A percentile compares a stretch with the other conserved stretches of the same genome.
Conservation (phyloP, 1,140 invertebrate genomes). For the Bacillus rossius region DNA sequence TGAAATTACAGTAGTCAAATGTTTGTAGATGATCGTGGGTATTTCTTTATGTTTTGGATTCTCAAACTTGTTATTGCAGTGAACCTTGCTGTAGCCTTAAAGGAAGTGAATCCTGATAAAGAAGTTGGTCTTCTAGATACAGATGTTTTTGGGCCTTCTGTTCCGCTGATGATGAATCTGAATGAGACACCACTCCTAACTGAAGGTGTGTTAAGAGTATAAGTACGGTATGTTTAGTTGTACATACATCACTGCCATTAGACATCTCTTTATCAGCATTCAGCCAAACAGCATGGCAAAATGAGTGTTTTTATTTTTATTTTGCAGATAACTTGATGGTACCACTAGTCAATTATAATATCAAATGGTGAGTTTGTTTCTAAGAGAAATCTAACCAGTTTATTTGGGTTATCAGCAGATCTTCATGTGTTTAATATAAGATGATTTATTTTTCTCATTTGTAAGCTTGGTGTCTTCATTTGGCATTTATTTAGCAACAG, state of each 20-base stretch:
- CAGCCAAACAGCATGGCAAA: neutral
- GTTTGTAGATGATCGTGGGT: neutral
- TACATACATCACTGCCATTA: no score
- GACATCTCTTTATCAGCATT: no score
- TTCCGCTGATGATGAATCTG: slow-evolving; percentile 90
- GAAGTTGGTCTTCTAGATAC: slow-evolving; percentile 79
- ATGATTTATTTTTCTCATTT: no score
- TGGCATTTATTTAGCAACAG: no score
- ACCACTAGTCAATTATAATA: slow-evolving; percentile 82
- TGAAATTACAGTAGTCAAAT: neutral
- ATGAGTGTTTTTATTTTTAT: slow-evolving; percentile 14
- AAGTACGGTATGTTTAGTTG: no score
- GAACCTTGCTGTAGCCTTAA: slow-evolving; percentile 73
- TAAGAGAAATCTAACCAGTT: neutral
- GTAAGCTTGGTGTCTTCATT: no score
- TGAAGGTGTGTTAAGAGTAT: slow-evolving; percentile 39
- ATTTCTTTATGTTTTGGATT: neutral
- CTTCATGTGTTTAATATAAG: no score
- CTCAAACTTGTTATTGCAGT: slow-evolving; percentile 45
- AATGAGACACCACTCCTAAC: slow-evolving; percentile 66
- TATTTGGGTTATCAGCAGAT: no score
- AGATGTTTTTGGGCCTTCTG: slow-evolving; percentile 86
- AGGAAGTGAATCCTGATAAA: slow-evolving; percentile 54
- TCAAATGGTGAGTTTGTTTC: slow-evolving; percentile 69
- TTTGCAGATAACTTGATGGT: slow-evolving; percentile 67